Conservation (phyloP, 1,140 invertebrate genomes). For the Adoxophyes honmai region DNA sequence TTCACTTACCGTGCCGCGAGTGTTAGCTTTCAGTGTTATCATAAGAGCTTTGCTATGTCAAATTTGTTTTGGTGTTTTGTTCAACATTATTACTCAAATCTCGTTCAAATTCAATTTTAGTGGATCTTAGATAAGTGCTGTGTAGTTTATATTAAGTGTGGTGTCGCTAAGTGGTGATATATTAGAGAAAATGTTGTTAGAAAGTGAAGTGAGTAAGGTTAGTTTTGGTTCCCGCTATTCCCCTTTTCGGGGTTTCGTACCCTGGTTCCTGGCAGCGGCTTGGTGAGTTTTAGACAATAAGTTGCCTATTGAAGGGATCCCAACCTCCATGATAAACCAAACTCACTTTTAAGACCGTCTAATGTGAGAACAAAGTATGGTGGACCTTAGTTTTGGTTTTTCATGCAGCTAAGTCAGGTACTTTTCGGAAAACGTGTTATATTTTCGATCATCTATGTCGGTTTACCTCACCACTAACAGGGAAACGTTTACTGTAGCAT, state of each 20-base stretch:
- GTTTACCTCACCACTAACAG: too few relatives aligned
- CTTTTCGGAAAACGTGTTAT: neutral
- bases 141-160: slow-evolving; percentile 20
- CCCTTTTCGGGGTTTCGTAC: slow-evolving; percentile 35
- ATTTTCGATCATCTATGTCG: neutral
- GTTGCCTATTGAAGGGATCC: slow-evolving; percentile 48
- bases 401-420: neutral
- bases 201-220: slow-evolving; percentile 60
- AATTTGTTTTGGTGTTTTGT: slow-evolving; percentile 62
- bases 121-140: slow-evolving; percentile 21
- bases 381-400: neutral
- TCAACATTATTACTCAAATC: slow-evolving; percentile 41
- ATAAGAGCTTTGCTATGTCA: slow-evolving; percentile 51
- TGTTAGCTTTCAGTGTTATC: slow-evolving; percentile 21
- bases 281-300: slow-evolving; percentile 71
- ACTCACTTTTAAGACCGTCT: neutral
- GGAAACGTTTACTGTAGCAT: too few relatives aligned
- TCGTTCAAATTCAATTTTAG: slow-evolving; percentile 21
- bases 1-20: neutral
- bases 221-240: slow-evolving; percentile 72
- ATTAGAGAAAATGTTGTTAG: slow-evolving; percentile 25
- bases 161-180: slow-evolving; percentile 22
- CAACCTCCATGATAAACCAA: slow-evolving; percentile 29
- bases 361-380: neutral
- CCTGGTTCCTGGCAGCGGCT: slow-evolving; percentile 45